Evolutionary conservation across 2,113 vertebrate genomes (phyloP).

Genomic region (Eidolon helvum): DNA sequence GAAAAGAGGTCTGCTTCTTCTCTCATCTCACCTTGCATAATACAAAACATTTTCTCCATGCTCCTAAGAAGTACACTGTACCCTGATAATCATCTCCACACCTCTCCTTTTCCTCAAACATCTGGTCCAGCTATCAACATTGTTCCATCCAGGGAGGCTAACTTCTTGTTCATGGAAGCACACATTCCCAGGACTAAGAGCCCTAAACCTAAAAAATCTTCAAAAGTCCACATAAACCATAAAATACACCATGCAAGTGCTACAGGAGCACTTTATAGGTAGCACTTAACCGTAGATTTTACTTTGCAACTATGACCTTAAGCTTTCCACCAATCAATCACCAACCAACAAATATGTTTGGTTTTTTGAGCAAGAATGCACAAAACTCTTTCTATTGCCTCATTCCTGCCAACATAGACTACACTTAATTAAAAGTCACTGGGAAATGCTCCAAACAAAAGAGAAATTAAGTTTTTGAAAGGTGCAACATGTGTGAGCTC

Average conservation of each 20-base stretch:
- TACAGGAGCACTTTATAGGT: neutral
- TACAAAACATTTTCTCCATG: neutral
- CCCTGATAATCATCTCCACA: neutral
- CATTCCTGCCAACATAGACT: constrained; percentile 28
- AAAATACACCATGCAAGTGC: fast-evolving
- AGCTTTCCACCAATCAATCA: neutral
- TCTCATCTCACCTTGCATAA: constrained; percentile 28
- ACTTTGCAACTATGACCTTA: neutral
- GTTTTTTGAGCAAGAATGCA: neutral
- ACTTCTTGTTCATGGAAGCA: neutral
- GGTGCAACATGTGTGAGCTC: neutral
- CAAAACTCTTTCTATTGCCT: neutral
- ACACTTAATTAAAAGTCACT: constrained; percentile 54
- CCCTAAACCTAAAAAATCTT: neutral
- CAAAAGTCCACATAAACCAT: neutral
- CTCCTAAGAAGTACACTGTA: neutral
- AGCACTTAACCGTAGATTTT: neutral
- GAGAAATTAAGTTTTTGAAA: constrained; percentile 54
- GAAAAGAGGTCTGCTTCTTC: constrained; percentile 38
- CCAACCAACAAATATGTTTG: neutral
- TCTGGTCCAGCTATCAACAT: neutral
- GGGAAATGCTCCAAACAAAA: constrained; percentile 45
- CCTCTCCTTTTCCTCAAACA: neutral
- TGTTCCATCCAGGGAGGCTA: neutral
- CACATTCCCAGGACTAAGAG: neutral